phyloP scores from a whole-genome alignment of 2,797 vertebrate species.

The Helostoma temminkii region DNA sequence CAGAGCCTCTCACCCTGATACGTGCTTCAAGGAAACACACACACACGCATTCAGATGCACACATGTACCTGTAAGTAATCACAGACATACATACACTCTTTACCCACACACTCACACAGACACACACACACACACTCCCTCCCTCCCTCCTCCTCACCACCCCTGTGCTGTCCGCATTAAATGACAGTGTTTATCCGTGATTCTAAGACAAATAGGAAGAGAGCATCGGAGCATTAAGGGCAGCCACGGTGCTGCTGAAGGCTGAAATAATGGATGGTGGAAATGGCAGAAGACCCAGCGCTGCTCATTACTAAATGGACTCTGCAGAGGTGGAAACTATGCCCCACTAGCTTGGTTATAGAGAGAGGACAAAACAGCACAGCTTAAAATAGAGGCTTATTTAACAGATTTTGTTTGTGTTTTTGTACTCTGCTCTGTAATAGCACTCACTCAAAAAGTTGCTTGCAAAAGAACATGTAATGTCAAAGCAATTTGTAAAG shows the following conservation, averaged over 20 bases:
- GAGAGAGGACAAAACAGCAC: constrained; percentile 37
- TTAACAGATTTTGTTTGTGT: constrained; percentile 53
- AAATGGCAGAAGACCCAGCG: constrained; percentile 69
- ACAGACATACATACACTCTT: constrained; percentile 12
- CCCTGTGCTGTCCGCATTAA: constrained; percentile 61
- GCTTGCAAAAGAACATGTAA: constrained; percentile 32
- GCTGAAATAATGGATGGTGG: constrained; percentile 79
- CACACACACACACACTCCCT: constrained; percentile 2
- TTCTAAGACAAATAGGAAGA: constrained; percentile 80
- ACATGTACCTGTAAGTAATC: constrained; percentile 20
- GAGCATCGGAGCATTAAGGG: constrained; percentile 77
- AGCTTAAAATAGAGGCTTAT: constrained; percentile 56
- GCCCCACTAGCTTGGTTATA: constrained; percentile 27
- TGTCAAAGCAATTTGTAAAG: constrained; percentile 60
- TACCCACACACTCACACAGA: background rate
- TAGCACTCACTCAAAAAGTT: constrained; percentile 35
- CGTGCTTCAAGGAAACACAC: constrained; percentile 39
- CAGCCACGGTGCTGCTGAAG: constrained; percentile 56
- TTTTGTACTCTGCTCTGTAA: constrained; percentile 35
- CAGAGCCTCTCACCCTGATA: constrained; percentile 30
- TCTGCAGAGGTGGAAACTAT: constrained; percentile 68
- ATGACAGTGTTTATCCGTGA: constrained; percentile 80
- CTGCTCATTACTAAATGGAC: constrained; percentile 83
- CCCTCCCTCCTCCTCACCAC: constrained; percentile 18
- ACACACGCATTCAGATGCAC: constrained; percentile 46